phyloP scores from a whole-genome alignment of 2,888 invertebrate genomes.

The Euclidia mi region DNA sequence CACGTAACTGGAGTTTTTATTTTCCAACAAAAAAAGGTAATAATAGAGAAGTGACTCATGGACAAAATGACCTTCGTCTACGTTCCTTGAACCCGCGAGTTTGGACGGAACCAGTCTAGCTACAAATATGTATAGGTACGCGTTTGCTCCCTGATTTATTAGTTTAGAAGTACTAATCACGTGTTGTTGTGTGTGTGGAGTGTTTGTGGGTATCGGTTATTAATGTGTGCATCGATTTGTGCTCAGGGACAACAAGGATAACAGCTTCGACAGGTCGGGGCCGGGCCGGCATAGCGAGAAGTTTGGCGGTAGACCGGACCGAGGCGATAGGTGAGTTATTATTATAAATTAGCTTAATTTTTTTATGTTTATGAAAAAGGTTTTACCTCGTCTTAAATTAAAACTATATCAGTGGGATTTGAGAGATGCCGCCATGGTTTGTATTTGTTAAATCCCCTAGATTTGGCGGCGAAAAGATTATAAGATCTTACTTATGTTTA shows the following conservation, averaged over 20 bases:
- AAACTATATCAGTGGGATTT: too few species aligned
- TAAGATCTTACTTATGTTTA: too few species aligned
- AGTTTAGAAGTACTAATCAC: slow-evolving; percentile 26
- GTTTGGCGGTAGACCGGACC: slow-evolving; percentile 71
- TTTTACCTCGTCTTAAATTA: too few species aligned
- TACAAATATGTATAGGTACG: slow-evolving; percentile 78
- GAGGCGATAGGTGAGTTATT: slow-evolving; percentile 66
- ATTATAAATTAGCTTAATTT: background rate
- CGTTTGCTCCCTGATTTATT: slow-evolving; percentile 43
- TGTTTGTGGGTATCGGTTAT: slow-evolving; percentile 12
- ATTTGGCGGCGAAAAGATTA: too few species aligned
- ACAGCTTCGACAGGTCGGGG: slow-evolving; percentile 78
- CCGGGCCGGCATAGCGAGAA: slow-evolving; percentile 83
- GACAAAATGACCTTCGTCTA: slow-evolving; percentile 74
- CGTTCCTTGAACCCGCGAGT: slow-evolving; percentile 80
- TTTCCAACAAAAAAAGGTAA: slow-evolving; percentile 72
- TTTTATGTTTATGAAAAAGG: too few species aligned
- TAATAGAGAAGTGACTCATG: slow-evolving; percentile 80
- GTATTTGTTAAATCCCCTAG: too few species aligned
- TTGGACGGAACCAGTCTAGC: slow-evolving; percentile 57
- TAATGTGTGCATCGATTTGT: slow-evolving; percentile 43
- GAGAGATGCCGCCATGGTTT: too few species aligned
- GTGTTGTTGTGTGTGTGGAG: slow-evolving; percentile 34
- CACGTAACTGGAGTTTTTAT: slow-evolving; percentile 66
- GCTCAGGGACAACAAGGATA: slow-evolving; percentile 78